These are phyloP conservation scores for Eledona agricola DNA, from an alignment of 2,888 invertebrate genomes.

Conservation along the genomic window DNA sequence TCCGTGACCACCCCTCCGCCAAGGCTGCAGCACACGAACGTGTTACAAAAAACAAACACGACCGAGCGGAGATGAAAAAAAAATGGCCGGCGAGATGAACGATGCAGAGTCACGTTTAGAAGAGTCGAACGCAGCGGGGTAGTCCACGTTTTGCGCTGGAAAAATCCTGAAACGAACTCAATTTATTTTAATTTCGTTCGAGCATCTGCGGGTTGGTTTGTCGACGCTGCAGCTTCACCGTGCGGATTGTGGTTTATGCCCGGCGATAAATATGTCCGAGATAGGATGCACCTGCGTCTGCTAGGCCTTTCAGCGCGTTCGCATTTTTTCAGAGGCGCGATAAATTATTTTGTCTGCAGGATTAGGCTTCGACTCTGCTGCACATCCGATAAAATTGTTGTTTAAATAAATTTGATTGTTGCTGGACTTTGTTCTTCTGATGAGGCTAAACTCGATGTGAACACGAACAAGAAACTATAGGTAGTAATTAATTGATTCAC, in stretches of 20 bases:
- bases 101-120: slow-evolving; percentile 28
- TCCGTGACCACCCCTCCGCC: slow-evolving; percentile 9
- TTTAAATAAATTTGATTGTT: no score
- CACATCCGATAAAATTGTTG: background rate
- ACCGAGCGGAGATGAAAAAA: slow-evolving; percentile 6
- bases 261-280: slow-evolving; percentile 26
- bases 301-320: slow-evolving; percentile 10
- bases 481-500: no score
- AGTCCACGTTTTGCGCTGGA: slow-evolving; percentile 23
- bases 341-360: background rate
- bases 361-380: background rate
- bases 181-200: slow-evolving; percentile 18
- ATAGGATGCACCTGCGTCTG: slow-evolving; percentile 27
- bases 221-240: slow-evolving; percentile 9
- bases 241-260: slow-evolving; percentile 33
- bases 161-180: slow-evolving; percentile 29
- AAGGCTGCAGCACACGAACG: slow-evolving; percentile 12
- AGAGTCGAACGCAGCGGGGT: slow-evolving; percentile 21
- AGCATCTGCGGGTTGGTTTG: slow-evolving; percentile 13
- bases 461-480: no score
- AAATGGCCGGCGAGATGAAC: slow-evolving; percentile 18
- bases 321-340: background rate
- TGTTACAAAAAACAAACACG: slow-evolving; percentile 5
- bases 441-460: no score
- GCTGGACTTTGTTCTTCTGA: no score